Evolutionary conservation across 92 coral and sea anemone genomes (phyloP).

Genomic region (Montipora capitata): DNA sequence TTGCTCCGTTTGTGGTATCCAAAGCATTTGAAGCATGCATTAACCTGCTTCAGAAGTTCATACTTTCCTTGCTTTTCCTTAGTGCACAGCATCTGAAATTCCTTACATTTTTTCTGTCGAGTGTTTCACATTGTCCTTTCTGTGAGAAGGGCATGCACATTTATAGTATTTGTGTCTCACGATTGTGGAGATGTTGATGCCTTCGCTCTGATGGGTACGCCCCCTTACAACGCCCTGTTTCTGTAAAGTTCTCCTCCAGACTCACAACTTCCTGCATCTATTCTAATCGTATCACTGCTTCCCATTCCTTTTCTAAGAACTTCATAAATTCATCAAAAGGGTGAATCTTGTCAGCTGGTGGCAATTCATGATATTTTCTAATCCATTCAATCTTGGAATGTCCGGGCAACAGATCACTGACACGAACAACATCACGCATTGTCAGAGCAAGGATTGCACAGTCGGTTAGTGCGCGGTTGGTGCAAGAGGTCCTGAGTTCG

Average conservation of each 20-base stretch:
- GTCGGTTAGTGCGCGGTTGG: too few relatives aligned
- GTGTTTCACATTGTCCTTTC: too few relatives aligned
- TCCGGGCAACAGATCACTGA: slow-evolving; percentile 55
- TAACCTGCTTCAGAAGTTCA: slow-evolving; percentile 75
- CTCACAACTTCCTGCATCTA: slow-evolving; percentile 27
- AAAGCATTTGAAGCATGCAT: slow-evolving; percentile 71
- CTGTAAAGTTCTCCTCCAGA: slow-evolving; percentile 9
- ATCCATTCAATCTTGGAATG: slow-evolving; percentile 74
- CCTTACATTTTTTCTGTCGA: slow-evolving; percentile 72
- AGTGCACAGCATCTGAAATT: slow-evolving; percentile 66
- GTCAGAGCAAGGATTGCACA: slow-evolving; percentile 9
- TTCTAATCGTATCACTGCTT: slow-evolving; percentile 67
- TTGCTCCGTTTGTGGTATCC: slow-evolving; percentile 62
- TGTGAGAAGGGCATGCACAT: slow-evolving; percentile 29
- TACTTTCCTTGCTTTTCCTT: slow-evolving; percentile 62
- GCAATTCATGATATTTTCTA: slow-evolving; percentile 74
- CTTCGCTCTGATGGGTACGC: too few relatives aligned
- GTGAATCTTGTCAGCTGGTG: background rate
- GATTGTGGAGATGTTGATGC: too few relatives aligned
- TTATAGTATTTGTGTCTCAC: background rate
- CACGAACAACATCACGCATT: slow-evolving; percentile 52
- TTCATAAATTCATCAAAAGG: background rate
- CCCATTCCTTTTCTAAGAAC: slow-evolving; percentile 49
- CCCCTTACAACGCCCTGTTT: slow-evolving; percentile 26
- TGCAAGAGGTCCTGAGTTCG: too few relatives aligned